These are phyloP conservation scores for Hozukius guyotensis DNA, from an alignment of 2,797 vertebrate genomes.

Conservation along the genomic window DNA sequence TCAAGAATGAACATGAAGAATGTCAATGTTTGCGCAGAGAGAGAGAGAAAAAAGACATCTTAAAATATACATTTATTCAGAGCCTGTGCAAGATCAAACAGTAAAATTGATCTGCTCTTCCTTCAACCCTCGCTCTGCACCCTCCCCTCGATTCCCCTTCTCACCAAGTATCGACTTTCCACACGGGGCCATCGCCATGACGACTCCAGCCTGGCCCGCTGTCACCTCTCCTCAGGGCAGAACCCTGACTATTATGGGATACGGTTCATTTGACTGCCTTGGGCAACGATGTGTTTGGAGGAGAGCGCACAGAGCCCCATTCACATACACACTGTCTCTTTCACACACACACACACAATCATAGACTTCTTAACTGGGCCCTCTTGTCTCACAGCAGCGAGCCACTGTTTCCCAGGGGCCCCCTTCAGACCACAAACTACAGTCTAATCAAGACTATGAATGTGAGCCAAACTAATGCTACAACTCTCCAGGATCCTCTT, in stretches of 20 bases:
- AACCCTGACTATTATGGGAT: conserved; percentile 60
- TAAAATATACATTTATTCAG: conserved; percentile 86
- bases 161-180: conserved; percentile 73
- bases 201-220: conserved; percentile 65
- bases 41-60: conserved; percentile 52
- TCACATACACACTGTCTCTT: conserved; percentile 13
- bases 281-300: conserved; percentile 42
- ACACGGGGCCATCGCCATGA: conserved; percentile 70
- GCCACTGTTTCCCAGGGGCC: conserved; percentile 45
- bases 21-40: conserved; percentile 81
- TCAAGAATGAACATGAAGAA: conserved; percentile 81
- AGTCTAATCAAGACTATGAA: conserved; percentile 57
- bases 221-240: conserved; percentile 71
- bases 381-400: conserved; percentile 45
- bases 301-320: conserved; percentile 16
- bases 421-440: conserved; percentile 52
- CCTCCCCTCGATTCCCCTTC: conserved; percentile 60
- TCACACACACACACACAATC: conserved; percentile 4
- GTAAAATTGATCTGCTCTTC: conserved; percentile 84
- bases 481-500: conserved; percentile 54
- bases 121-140: conserved; percentile 71
- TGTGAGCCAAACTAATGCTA: conserved; percentile 43
- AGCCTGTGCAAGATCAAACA: conserved; percentile 82
- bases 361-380: conserved; percentile 33
- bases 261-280: conserved; percentile 55